Percentiles rank a stretch among this genome's conserved stretches.
phyloP scores from a whole-genome alignment of 1,140 invertebrate genomes.

The Trichonephila inaurata region DNA sequence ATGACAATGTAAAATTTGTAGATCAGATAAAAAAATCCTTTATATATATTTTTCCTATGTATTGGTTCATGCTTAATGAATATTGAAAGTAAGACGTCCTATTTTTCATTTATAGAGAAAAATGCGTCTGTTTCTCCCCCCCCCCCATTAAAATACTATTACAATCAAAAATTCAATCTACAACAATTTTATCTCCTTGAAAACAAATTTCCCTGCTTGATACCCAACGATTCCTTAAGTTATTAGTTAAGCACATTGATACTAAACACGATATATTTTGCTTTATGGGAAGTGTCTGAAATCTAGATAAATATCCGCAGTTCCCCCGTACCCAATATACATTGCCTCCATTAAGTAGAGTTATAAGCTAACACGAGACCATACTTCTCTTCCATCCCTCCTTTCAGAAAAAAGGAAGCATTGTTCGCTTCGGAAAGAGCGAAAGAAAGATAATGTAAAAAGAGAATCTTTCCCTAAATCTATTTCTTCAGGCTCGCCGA shows the following conservation, averaged over 20 bases:
- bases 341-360: slow-evolving; percentile 23
- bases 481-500: neutral
- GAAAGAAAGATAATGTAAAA: slow-evolving; percentile 20
- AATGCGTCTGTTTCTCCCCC: too few species aligned
- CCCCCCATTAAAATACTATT: too few species aligned
- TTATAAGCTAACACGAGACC: neutral
- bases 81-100: too few species aligned
- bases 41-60: too few species aligned
- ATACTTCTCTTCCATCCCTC: neutral
- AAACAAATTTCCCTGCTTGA: too few species aligned
- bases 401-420: neutral
- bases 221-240: too few species aligned
- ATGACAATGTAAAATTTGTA: too few species aligned
- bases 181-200: too few species aligned
- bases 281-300: neutral
- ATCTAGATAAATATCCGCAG: neutral
- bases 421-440: neutral
- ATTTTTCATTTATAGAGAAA: too few species aligned
- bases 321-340: neutral
- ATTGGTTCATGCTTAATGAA: too few species aligned
- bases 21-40: too few species aligned
- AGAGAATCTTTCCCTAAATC: slow-evolving; percentile 20
- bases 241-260: neutral
- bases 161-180: too few species aligned
- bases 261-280: neutral